Percentiles rank a stretch among this genome's conserved stretches.
Evolutionary conservation across 2,888 invertebrate genomes (phyloP).

Genomic region (Griposia aprilina): DNA sequence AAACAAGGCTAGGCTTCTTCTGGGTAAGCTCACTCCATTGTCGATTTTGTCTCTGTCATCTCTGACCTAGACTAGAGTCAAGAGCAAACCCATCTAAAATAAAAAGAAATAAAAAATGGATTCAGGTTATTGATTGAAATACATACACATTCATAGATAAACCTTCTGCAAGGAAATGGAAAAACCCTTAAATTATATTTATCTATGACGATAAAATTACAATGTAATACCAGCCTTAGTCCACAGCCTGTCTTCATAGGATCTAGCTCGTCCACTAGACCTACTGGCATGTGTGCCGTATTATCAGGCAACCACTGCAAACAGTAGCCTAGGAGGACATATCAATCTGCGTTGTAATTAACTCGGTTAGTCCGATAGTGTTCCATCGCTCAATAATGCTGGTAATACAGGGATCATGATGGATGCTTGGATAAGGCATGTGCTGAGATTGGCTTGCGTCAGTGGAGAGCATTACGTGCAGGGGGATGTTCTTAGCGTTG

Average conservation of each 20-base stretch:
- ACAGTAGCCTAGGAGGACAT: conserved; percentile 66
- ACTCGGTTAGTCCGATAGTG: conserved; percentile 79
- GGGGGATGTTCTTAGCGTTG: not conserved
- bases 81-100: too few species aligned
- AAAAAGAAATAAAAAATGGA: too few species aligned
- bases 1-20: too few species aligned
- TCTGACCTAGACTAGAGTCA: too few species aligned
- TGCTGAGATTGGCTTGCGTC: not conserved
- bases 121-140: not conserved
- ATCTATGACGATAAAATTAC: not conserved
- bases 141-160: not conserved
- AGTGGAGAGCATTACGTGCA: not conserved
- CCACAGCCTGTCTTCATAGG: not conserved
- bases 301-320: conserved; percentile 52
- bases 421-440: conserved; percentile 63
- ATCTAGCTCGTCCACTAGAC: not conserved
- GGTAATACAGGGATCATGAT: conserved; percentile 38
- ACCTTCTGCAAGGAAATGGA: not conserved
- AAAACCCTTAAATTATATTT: not conserved
- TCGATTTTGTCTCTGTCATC: too few species aligned
- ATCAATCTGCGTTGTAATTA: conserved; percentile 79
- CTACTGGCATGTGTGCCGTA: not conserved
- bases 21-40: too few species aligned
- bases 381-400: conserved; percentile 71
- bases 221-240: not conserved